These are phyloP conservation scores for Coccyzus lansbergi DNA, from an alignment of 2,797 vertebrate species.

Conservation along the genomic window DNA sequence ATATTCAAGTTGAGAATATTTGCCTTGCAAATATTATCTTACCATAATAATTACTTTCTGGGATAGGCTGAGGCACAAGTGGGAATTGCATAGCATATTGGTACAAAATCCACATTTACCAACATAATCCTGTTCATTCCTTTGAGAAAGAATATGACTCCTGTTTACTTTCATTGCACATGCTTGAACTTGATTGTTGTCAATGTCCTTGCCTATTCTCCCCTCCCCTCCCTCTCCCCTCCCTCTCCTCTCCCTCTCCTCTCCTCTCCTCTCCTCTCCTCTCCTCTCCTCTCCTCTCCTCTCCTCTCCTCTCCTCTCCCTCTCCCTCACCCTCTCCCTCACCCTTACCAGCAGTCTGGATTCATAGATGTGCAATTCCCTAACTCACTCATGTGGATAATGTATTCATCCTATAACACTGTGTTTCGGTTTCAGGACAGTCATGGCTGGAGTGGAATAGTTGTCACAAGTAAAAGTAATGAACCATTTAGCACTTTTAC, in stretches of 20 bases:
- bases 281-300: no score
- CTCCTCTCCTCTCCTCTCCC: no score
- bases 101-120: neutral
- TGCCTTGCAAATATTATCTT: neutral
- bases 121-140: neutral
- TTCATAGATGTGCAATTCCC: neutral
- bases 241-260: no score
- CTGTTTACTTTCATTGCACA: neutral
- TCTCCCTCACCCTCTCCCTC: no score
- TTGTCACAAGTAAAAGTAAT: conserved; percentile 22
- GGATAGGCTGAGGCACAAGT: neutral
- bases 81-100: neutral
- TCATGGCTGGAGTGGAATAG: neutral
- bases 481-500: conserved; percentile 13
- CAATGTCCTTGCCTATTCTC: neutral
- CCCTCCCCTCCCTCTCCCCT: neutral
- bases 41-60: neutral
- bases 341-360: neutral
- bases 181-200: neutral
- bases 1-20: neutral
- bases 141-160: neutral
- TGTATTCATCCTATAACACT: neutral
- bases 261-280: no score
- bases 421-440: neutral
- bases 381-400: neutral